A percentile compares a stretch with the other conserved stretches of the same genome.
Conservation (phyloP, 2,888 invertebrate species). For the Ischnus inquisitorius region DNA sequence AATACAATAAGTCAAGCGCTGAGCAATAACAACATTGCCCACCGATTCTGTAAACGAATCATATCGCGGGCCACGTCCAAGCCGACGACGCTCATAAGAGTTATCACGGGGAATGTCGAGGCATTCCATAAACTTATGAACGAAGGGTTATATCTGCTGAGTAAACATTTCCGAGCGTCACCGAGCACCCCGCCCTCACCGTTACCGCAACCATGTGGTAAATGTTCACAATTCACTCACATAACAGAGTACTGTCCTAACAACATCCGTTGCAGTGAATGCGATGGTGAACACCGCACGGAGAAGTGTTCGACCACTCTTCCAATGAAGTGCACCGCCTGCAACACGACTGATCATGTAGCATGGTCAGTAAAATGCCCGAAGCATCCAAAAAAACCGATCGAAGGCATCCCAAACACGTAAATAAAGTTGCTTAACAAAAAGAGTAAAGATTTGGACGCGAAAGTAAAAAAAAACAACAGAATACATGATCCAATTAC, state of each 20-base stretch:
- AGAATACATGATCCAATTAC: conserved; percentile 27
- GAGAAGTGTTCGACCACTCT: not conserved
- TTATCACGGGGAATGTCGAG: conserved; percentile 27
- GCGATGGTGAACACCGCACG: conserved; percentile 10
- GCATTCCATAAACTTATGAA: conserved; percentile 42
- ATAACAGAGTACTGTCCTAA: conserved; percentile 14
- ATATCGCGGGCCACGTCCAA: conserved; percentile 41
- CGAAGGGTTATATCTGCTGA: conserved; percentile 23
- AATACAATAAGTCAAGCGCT: conserved; percentile 17
- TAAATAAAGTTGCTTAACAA: conserved; percentile 12
- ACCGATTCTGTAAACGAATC: conserved; percentile 50
- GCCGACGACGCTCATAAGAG: conserved; percentile 40
- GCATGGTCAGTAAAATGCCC: conserved; percentile 35
- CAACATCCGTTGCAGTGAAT: conserved; percentile 2
- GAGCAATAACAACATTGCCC: conserved; percentile 30
- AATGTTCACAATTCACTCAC: conserved; percentile 25
- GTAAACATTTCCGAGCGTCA: conserved; percentile 25
- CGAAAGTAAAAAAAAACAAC: not conserved
- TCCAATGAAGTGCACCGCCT: conserved; percentile 17
- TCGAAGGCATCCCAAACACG: conserved; percentile 17
- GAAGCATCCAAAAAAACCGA: conserved; percentile 4
- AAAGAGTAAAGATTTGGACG: not conserved
- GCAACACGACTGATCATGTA: conserved; percentile 27
- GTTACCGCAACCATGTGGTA: conserved; percentile 1
- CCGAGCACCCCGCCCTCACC: conserved; percentile 35